phyloP scores from a whole-genome alignment of 2,113 vertebrate genomes.

The Danionella cerebrum region DNA sequence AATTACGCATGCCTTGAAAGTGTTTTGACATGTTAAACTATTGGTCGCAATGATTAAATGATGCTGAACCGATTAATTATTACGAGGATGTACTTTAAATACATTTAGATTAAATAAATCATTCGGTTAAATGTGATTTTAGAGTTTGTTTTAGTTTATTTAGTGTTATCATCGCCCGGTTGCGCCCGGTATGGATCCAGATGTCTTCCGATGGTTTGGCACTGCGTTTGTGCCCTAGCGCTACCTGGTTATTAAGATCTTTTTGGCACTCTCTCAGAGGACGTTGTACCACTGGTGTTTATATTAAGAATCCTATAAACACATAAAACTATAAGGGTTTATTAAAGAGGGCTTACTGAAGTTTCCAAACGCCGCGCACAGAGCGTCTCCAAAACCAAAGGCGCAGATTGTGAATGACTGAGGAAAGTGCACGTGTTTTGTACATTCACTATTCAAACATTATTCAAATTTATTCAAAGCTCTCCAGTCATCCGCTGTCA shows the following conservation, averaged over 20 bases:
- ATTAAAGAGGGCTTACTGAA: background rate
- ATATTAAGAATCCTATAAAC: constrained; percentile 16
- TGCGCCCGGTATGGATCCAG: constrained; percentile 17
- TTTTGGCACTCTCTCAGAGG: constrained; percentile 14
- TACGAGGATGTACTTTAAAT: too few species aligned
- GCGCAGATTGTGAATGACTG: background rate
- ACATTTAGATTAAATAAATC: too few species aligned
- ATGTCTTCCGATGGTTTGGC: constrained; percentile 31
- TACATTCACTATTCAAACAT: constrained; percentile 4
- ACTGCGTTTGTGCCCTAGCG: background rate
- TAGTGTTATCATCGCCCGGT: background rate
- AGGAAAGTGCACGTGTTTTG: background rate
- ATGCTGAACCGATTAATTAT: too few species aligned
- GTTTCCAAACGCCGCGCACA: background rate
- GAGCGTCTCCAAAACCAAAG: background rate
- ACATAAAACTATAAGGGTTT: background rate
- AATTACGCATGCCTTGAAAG: constrained; percentile 23
- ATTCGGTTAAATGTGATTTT: too few species aligned
- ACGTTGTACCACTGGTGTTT: constrained; percentile 3
- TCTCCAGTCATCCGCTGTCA: background rate
- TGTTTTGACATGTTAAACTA: background rate
- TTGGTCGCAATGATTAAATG: background rate
- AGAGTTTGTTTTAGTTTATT: background rate
- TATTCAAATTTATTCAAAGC: constrained; percentile 22
- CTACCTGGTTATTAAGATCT: constrained; percentile 33